Percentiles rank a stretch among this genome's conserved stretches.
Evolutionary conservation across 2,113 vertebrate genomes (phyloP).

Genomic region (Uria aalge): DNA sequence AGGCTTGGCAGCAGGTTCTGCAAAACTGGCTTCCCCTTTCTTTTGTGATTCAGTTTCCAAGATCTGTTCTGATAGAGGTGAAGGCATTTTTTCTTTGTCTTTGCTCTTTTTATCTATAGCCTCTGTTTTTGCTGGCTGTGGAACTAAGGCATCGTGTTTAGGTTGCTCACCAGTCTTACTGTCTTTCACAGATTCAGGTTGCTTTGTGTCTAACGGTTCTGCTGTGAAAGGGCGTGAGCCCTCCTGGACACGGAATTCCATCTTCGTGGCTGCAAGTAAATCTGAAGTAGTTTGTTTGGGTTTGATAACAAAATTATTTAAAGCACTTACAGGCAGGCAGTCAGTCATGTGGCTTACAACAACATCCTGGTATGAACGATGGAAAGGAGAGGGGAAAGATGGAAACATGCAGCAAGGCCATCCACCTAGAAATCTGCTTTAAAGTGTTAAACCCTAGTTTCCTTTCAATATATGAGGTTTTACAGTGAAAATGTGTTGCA

Average conservation of each 20-base stretch:
- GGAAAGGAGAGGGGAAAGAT: conserved; percentile 48
- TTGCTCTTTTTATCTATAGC: conserved; percentile 43
- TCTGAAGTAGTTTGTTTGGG: conserved; percentile 89
- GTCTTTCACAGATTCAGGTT: conserved; percentile 51
- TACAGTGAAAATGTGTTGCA: neutral
- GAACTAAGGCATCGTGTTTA: conserved; percentile 75
- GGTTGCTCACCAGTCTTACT: conserved; percentile 73
- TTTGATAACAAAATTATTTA: conserved; percentile 73
- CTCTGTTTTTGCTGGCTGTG: conserved; percentile 64
- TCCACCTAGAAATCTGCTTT: conserved; percentile 55
- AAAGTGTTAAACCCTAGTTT: conserved; percentile 4
- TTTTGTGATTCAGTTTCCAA: conserved; percentile 20
- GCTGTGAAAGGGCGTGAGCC: conserved; percentile 64
- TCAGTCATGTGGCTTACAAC: conserved; percentile 62
- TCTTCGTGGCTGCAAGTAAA: conserved; percentile 99
- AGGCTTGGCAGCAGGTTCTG: conserved; percentile 40
- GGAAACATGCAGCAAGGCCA: conserved; percentile 73
- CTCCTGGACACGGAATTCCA: conserved; percentile 86
- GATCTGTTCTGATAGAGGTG: conserved; percentile 40
- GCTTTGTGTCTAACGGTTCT: conserved; percentile 71
- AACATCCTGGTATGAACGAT: conserved; percentile 58
- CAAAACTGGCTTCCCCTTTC: conserved; percentile 39
- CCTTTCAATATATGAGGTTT: neutral
- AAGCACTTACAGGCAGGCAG: conserved; percentile 70
- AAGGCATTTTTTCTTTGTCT: conserved; percentile 58